Evolutionary conservation across 2,797 vertebrate genomes (phyloP).

Genomic region (Epinephelus malabaricus): DNA sequence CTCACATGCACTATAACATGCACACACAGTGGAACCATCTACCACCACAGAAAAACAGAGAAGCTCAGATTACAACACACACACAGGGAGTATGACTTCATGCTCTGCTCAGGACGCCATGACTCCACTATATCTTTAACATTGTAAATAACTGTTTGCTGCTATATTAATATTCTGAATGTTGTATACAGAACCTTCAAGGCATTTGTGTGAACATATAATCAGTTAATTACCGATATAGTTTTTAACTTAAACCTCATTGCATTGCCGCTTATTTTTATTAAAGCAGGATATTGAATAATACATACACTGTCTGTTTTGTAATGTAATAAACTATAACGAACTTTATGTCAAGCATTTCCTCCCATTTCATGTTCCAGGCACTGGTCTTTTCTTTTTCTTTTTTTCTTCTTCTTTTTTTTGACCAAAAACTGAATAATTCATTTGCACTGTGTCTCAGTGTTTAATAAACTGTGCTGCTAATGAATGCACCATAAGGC

Average conservation of each 20-base stretch:
- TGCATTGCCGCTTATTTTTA: constrained; percentile 3
- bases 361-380: constrained; percentile 5
- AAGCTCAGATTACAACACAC: too few relatives aligned
- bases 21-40: too few relatives aligned
- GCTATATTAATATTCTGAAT: too few relatives aligned
- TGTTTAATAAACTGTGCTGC: constrained; percentile 9
- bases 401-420: not conserved
- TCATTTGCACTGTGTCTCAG: not conserved
- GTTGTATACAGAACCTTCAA: not conserved
- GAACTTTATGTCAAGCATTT: not conserved
- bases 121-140: too few relatives aligned
- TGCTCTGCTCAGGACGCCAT: too few relatives aligned
- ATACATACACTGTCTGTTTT: constrained; percentile 1
- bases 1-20: too few relatives aligned
- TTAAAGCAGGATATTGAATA: constrained; percentile 2
- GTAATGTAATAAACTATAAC: not conserved
- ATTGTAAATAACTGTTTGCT: too few relatives aligned
- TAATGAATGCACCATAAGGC: not conserved
- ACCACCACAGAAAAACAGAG: too few relatives aligned
- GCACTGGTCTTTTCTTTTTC: not conserved
- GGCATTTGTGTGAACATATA: not conserved
- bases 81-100: too few relatives aligned
- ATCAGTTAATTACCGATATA: constrained; percentile 14
- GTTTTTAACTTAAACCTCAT: not conserved
- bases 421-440: constrained; percentile 7